phyloP scores from a whole-genome alignment of 1,140 invertebrate species.

The Cydia pomonella region DNA sequence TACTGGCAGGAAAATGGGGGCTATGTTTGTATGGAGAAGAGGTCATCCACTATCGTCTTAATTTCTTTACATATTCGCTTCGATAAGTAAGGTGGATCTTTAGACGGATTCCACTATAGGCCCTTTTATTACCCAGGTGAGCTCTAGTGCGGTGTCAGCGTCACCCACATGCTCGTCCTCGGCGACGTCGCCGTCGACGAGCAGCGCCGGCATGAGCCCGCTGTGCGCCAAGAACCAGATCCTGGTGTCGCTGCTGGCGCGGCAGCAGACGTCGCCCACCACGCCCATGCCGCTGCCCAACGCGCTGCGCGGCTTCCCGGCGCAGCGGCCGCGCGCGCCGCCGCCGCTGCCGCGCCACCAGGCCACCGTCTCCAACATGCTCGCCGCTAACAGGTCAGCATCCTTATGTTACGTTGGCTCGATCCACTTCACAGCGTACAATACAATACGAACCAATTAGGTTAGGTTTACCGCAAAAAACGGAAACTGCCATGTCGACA shows the following conservation, averaged over 20 bases:
- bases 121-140: conserved; percentile 51
- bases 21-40: too few species aligned
- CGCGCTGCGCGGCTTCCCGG: conserved; percentile 58
- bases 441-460: too few species aligned
- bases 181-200: conserved; percentile 55
- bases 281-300: conserved; percentile 70
- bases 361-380: conserved; percentile 64
- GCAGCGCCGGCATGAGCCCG: conserved; percentile 82
- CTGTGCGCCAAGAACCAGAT: conserved; percentile 93
- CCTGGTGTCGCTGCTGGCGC: conserved; percentile 90
- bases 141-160: conserved; percentile 59
- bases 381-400: conserved; percentile 66
- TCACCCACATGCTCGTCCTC: conserved; percentile 51
- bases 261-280: conserved; percentile 87
- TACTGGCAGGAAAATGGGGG: too few species aligned
- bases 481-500: too few species aligned
- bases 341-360: conserved; percentile 48
- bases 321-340: conserved; percentile 47
- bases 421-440: too few species aligned
- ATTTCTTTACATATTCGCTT: too few species aligned
- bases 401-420: too few species aligned
- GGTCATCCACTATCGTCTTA: too few species aligned
- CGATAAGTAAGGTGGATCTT: not conserved
- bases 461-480: too few species aligned
- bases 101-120: not conserved